Percentiles rank a stretch among this genome's conserved stretches.
Evolutionary conservation across 1,140 invertebrate species (phyloP).

Genomic region (Drosophila malerkotliana): DNA sequence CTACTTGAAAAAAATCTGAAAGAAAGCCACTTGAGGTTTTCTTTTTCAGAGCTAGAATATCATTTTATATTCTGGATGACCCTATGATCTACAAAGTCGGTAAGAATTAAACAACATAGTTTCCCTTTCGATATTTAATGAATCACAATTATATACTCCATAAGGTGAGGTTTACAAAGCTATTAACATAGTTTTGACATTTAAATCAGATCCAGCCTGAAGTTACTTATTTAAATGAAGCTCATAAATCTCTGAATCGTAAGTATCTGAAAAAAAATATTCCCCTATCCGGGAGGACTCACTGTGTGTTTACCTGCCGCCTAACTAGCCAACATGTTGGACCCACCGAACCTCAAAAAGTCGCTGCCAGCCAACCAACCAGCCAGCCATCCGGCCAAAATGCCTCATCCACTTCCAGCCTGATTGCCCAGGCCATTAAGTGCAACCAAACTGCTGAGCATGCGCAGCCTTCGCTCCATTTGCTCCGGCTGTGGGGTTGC

Average conservation of each 20-base stretch:
- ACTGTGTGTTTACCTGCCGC: slow-evolving; percentile 49
- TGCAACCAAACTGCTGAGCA: slow-evolving; percentile 75
- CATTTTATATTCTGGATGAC: too few relatives aligned
- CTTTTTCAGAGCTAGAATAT: too few relatives aligned
- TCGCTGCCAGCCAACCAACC: slow-evolving; percentile 18
- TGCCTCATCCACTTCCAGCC: slow-evolving; percentile 42
- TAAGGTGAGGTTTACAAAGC: too few relatives aligned
- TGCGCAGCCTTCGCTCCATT: slow-evolving; percentile 64
- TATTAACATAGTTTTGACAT: background rate
- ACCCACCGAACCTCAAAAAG: slow-evolving; percentile 46
- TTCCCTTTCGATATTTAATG: background rate
- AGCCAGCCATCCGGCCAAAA: slow-evolving; percentile 39
- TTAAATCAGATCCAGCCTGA: background rate
- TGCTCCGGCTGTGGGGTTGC: slow-evolving; percentile 30
- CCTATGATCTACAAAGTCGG: too few relatives aligned
- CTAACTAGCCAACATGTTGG: slow-evolving; percentile 72
- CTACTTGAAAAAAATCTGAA: too few relatives aligned
- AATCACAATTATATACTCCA: background rate
- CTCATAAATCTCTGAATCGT: background rate
- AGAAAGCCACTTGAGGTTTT: too few relatives aligned
- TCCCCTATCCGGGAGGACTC: background rate
- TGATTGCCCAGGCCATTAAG: slow-evolving; percentile 81
- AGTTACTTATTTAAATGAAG: background rate
- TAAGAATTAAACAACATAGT: too few relatives aligned
- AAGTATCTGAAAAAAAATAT: background rate